Base-by-base conservation (phyloP, 2,113 vertebrate species). In the Paralichthys olivaceus region DNA sequence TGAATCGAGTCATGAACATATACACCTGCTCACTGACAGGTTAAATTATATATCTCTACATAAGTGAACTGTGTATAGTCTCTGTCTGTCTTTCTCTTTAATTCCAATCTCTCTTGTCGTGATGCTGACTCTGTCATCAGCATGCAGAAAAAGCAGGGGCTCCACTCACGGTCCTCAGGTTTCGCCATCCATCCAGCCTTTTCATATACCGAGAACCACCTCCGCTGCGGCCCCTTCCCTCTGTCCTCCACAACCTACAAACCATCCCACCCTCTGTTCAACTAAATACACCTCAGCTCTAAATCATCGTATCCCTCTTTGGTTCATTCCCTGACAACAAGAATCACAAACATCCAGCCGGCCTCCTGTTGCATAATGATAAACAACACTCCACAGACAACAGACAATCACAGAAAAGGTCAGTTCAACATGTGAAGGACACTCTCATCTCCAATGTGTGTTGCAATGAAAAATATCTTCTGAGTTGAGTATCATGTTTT, bases 61-160 rank as follows among this genome's bases (percentile, higher is more conserved):
- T 72, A 57, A 77, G 66, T 25, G 29, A 61, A 71, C 75, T 79
- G 45, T n/a, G 49, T 53, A 45, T 15, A 45, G 43, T 45, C 11
- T 84, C 76, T 78, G 62, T 29, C 82, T 78, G 45, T 75, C 80
- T 37, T 83, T 12, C 23, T 69, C 80, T 89, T 83, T 89, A 73
- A 77, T 83, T 89, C 80, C 70, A 83, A 58, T 57, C 75, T 83
- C 75, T 75, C 69, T 60, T 68, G 53, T 47, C 66, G 40, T 55
- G 7, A 14, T 69, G 45, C 61, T 2, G 22, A 19, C 22, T n/a
- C n/a, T 45, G 29, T 67, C 29, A 51, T 40, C 91, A 89, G 82
- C 68, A 89, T 93, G 91, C 83, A 87, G 84, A 82, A 84, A 79
- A 82, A 89, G 81, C 87, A 75, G 68, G 77, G 78, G 86, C 79